A percentile compares a stretch with the other conserved stretches of the same genome.
Conservation (phyloP, 2,113 vertebrate genomes). For the Zosterops lateralis region DNA sequence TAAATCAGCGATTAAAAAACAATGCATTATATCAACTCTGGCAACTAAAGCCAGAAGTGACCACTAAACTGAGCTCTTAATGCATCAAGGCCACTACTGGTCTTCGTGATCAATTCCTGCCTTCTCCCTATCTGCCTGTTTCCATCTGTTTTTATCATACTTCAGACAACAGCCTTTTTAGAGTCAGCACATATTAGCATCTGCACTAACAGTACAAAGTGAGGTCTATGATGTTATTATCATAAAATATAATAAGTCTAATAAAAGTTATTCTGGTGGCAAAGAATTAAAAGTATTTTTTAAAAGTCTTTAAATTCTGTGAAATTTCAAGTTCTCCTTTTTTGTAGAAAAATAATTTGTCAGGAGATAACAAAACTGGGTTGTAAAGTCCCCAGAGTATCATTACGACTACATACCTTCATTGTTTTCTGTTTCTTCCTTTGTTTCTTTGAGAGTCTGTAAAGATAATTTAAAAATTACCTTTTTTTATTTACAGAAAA, state of each 20-base stretch:
- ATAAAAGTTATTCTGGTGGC: not conserved
- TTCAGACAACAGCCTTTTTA: not conserved
- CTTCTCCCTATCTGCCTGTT: not conserved
- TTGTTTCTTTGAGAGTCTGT: constrained; percentile 91
- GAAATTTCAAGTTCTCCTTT: not conserved
- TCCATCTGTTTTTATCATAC: not conserved
- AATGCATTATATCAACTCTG: not conserved
- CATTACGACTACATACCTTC: constrained; percentile 45
- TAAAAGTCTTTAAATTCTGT: not conserved
- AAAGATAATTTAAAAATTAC: not conserved
- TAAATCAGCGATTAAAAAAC: not conserved
- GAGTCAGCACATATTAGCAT: not conserved
- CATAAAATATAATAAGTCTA: not conserved
- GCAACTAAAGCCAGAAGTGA: not conserved
- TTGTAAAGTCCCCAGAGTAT: not conserved
- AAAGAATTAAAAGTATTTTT: not conserved
- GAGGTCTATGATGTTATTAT: not conserved
- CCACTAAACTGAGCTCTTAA: not conserved
- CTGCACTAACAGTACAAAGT: not conserved
- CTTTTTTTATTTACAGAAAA: not conserved
- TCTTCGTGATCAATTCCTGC: not conserved
- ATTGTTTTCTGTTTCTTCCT: constrained; percentile 85
- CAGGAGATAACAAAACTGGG: not conserved
- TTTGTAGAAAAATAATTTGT: not conserved
- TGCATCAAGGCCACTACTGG: not conserved